phyloP scores from a whole-genome alignment of 64 coral and sea anemone species.

The Pocillopora verrucosa region DNA sequence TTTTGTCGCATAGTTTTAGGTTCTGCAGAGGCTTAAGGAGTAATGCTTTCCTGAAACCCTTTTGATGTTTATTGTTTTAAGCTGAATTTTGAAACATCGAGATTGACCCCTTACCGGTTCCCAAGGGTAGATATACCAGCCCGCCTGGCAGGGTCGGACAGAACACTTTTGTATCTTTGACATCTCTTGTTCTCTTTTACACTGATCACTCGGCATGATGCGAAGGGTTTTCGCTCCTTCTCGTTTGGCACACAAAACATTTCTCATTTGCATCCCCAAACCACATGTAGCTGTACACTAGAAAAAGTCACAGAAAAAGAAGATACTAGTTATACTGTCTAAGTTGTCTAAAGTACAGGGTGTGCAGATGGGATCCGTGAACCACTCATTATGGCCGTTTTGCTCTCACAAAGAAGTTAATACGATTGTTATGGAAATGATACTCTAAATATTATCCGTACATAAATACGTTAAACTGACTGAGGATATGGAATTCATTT shows the following conservation, averaged over 20 bases:
- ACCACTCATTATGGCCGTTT: too few relatives aligned
- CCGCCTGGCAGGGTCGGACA: slow-evolving; percentile 59
- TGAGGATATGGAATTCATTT: too few relatives aligned
- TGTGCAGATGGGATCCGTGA: too few relatives aligned
- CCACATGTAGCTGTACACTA: slow-evolving; percentile 83
- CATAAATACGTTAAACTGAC: too few relatives aligned
- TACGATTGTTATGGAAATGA: too few relatives aligned
- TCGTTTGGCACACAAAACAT: slow-evolving; percentile 62
- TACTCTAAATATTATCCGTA: too few relatives aligned
- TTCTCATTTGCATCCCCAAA: slow-evolving; percentile 76
- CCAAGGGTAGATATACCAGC: slow-evolving; percentile 79
- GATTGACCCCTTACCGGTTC: slow-evolving; percentile 38
- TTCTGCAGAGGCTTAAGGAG: too few relatives aligned
- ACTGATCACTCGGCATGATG: slow-evolving; percentile 52
- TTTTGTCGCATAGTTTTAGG: too few relatives aligned
- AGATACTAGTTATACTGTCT: too few relatives aligned
- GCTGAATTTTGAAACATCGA: not conserved
- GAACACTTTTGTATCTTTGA: slow-evolving; percentile 43
- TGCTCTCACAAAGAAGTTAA: too few relatives aligned
- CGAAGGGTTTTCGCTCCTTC: slow-evolving; percentile 45
- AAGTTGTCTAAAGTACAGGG: too few relatives aligned
- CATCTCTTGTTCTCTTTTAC: slow-evolving; percentile 39
- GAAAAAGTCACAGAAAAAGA: not conserved
- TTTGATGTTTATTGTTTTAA: not conserved
- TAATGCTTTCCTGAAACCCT: too few relatives aligned